phyloP scores from a whole-genome alignment of 2,888 invertebrate genomes.

The Chaitophorus viminalis region DNA sequence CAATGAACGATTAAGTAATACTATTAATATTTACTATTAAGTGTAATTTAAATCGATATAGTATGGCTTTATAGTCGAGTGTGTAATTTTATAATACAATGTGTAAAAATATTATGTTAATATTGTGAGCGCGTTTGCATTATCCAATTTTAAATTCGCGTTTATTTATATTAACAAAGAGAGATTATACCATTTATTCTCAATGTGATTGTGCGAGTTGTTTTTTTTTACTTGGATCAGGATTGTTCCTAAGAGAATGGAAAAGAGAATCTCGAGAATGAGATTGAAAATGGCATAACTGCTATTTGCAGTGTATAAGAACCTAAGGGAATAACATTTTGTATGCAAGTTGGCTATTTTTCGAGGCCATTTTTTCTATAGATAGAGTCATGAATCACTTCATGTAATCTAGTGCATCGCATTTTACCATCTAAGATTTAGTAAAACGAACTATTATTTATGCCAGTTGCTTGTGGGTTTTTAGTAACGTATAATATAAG shows the following conservation, averaged over 20 bases:
- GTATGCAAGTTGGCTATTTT: background rate
- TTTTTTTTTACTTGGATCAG: background rate
- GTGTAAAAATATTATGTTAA: too few species aligned
- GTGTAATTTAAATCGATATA: too few species aligned
- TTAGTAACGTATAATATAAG: background rate
- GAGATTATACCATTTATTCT: too few species aligned
- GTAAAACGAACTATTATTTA: conserved; percentile 57
- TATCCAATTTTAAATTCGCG: background rate
- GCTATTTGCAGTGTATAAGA: conserved; percentile 32
- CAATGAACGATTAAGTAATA: too few species aligned
- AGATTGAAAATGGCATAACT: conserved; percentile 24
- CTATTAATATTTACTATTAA: too few species aligned
- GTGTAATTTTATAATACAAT: too few species aligned
- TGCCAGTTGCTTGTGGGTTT: conserved; percentile 15
- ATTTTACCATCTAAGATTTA: conserved; percentile 39
- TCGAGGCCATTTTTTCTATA: background rate
- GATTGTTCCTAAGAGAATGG: background rate
- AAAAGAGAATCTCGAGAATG: background rate
- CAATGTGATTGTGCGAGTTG: background rate
- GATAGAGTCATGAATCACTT: conserved; percentile 29
- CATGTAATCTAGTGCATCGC: conserved; percentile 31
- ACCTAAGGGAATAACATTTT: conserved; percentile 21
- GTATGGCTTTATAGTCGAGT: too few species aligned
- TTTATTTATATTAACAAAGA: background rate
- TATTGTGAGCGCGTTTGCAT: too few species aligned